These are phyloP conservation scores for Stenotaenia linearis DNA, from an alignment of 2,888 invertebrate genomes.

Conservation along the genomic window DNA sequence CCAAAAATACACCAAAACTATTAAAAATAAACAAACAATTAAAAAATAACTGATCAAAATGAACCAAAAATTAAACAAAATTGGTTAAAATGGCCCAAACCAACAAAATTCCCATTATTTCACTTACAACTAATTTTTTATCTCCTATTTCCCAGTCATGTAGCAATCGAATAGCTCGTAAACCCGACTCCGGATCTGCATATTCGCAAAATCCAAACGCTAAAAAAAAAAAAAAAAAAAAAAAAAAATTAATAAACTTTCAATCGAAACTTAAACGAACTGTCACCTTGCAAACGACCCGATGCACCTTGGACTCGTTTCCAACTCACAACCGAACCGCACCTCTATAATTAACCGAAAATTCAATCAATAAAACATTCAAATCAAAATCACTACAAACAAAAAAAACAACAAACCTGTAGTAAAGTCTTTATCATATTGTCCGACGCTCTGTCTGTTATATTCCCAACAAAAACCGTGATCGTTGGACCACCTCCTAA, in stretches of 20 bases:
- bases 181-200: conserved; percentile 88
- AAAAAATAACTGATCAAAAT: no score
- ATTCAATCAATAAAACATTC: not conserved
- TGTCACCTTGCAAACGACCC: conserved; percentile 55
- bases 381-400: conserved; percentile 7
- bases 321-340: conserved; percentile 93
- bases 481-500: conserved; percentile 68
- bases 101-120: no score
- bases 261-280: not conserved
- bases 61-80: no score
- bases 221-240: conserved; percentile 40
- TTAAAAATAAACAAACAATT: no score
- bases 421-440: conserved; percentile 88
- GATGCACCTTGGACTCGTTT: conserved; percentile 80
- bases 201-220: conserved; percentile 98
- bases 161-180: conserved; percentile 84
- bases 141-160: conserved; percentile 90
- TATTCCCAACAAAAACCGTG: conserved; percentile 96
- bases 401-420: conserved; percentile 46
- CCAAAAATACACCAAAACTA: no score
- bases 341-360: conserved; percentile 55
- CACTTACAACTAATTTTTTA: conserved; percentile 79
- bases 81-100: not conserved
- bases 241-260: not conserved
- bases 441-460: conserved; percentile 91